These are phyloP conservation scores for Euplexia lucipara DNA, from an alignment of 2,888 invertebrate genomes.

Conservation along the genomic window DNA sequence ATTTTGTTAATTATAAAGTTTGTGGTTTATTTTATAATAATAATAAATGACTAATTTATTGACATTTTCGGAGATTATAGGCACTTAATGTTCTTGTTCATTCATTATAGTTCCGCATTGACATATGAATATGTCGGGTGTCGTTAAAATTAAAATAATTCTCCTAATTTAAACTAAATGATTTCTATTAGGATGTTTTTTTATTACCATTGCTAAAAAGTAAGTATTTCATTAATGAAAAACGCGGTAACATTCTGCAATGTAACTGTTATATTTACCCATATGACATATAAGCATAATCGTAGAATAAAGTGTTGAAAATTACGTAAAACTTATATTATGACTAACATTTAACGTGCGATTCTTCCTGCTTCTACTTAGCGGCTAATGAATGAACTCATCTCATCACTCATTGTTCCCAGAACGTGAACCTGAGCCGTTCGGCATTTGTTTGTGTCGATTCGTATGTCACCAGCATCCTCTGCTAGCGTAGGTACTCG, in stretches of 20 bases:
- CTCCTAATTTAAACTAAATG: too few species aligned
- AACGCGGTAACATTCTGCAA: constrained; percentile 8
- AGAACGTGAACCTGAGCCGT: constrained; percentile 74
- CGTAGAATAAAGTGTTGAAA: constrained; percentile 29
- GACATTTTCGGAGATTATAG: not conserved
- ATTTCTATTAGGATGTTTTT: not conserved
- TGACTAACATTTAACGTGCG: constrained; percentile 72
- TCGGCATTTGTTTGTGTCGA: constrained; percentile 60
- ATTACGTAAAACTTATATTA: constrained; percentile 37
- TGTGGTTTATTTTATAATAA: constrained; percentile 20
- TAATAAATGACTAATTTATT: constrained; percentile 1
- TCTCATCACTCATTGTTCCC: constrained; percentile 80
- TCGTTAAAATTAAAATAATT: too few species aligned
- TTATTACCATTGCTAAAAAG: not conserved
- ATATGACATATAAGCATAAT: not conserved
- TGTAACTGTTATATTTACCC: constrained; percentile 4
- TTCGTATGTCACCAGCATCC: constrained; percentile 76
- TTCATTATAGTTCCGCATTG: not conserved
- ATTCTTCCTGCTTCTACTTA: constrained; percentile 61
- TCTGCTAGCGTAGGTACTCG: constrained; percentile 55
- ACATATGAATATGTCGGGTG: not conserved
- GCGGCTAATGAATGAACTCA: constrained; percentile 71
- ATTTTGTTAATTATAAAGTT: not conserved
- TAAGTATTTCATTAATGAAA: not conserved
- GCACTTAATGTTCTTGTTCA: not conserved